Base-by-base conservation (phyloP, 1,140 invertebrate genomes). In the Andricus grossulariae region DNA sequence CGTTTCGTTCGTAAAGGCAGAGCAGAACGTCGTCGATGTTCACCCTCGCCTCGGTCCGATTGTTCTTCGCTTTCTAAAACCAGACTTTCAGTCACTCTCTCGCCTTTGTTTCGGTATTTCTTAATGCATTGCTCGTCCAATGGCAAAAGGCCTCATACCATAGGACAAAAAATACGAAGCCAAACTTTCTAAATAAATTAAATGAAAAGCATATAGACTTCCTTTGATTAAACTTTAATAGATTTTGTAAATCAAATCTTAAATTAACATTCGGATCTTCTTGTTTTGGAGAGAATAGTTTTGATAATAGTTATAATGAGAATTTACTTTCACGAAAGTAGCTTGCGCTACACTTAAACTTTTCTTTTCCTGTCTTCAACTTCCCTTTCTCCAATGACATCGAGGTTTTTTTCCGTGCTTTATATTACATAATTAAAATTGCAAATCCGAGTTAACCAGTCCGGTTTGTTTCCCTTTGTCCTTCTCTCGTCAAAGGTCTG, bases 391-490 rank as follows among this genome's bases (percentile, higher is more conserved):
- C 60, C 0, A 13, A 66, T 66, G 45, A 39, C 60, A 66, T 66
- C 39, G 25, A 66, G 77, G 81, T 80, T 78, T 80, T 81, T 72
- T 82, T 80, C 81, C 79, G 71, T 80, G 77, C 83, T 82, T 75
- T 80, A 75, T 83, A 76, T 82, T 76, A 80, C 83, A 80, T 88
- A 88, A 89, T 89, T 89, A 89, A 88, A 88, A 89, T 89, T 89
- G 88, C 88, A 89, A 88, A 89, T 89, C 81, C 83, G 78, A 85
- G 83, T 88, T 89, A 89, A 89, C 86, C 84, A 89, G 88, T 85
- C 81, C 84, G 80, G 82, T 76, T 66, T 84, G 80, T 85, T 83
- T 88, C 79, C 81, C 81, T 86, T 81, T 82, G 78, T 80, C 79
- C 76, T 75, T 78, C 74, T 77, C 72, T 75, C 82, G 75, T 89